phyloP scores from a whole-genome alignment of 2,113 vertebrate species.

The Piprites chloris region DNA sequence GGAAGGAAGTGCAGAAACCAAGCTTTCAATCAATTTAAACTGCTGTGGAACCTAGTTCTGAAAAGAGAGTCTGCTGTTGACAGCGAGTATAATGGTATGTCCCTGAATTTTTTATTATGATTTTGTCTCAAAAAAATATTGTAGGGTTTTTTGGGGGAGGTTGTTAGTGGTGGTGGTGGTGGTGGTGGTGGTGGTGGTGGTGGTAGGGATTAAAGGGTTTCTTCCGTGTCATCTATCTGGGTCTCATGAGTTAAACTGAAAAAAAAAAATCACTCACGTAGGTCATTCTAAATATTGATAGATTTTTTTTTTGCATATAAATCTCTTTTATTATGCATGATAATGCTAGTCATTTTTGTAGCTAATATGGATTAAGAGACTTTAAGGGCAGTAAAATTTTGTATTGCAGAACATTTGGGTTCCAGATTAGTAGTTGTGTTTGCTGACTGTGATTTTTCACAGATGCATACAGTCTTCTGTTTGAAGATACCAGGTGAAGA shows the following conservation, averaged over 20 bases:
- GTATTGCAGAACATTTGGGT: neutral
- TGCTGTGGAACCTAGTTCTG: neutral
- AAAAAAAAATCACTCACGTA: neutral
- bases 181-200: rapidly evolving
- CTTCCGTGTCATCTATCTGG: neutral
- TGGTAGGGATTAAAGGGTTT: neutral
- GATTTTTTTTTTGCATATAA: neutral
- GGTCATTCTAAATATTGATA: neutral
- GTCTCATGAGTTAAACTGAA: neutral
- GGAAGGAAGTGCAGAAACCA: neutral
- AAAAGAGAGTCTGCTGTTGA: neutral
- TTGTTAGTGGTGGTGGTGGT: neutral
- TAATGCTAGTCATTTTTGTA: neutral
- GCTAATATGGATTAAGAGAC: neutral
- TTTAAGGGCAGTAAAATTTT: neutral
- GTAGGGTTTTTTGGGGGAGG: rapidly evolving
- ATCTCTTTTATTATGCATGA: neutral
- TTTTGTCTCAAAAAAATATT: neutral
- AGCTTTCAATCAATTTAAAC: neutral
- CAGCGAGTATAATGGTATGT: neutral
- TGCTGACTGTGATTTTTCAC: neutral
- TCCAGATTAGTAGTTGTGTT: neutral
- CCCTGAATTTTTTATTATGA: neutral
- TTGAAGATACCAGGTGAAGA: neutral
- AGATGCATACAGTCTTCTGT: neutral